Base-by-base conservation (phyloP, 53 echinoderm and acorn worm species). In the Mesocentrotus franciscanus region DNA sequence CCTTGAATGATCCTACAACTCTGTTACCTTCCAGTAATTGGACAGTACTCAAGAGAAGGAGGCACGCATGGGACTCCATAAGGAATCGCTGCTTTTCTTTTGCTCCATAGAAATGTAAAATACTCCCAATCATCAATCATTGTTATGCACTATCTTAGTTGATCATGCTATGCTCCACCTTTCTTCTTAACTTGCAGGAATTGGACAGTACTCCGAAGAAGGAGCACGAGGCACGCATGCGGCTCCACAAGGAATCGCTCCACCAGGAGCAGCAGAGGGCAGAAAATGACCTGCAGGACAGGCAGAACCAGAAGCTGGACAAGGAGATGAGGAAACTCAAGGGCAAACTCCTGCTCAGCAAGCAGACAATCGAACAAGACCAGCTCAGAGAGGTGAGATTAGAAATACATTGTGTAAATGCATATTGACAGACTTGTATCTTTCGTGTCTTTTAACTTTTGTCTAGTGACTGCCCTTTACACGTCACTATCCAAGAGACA, bases 311-410 rank as follows among this genome's bases (percentile, higher is more conserved):
- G 35, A 83, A 92, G 95, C 96, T 98, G 2, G 98, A 98, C 42
- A 95, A 92, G 59, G 97, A 97, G 95, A 83, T 99, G 60, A 96
- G 99, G 78, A 98, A 97, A 95, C 96, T 97, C 78, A 98, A 98
- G 64, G 97, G 97, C 20, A 96, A 97, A 20, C 91, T 97, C 70
- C 56, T 97, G 2, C 90, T 98, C 83, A 95, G 95, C 84, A 98
- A 95, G 64, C 99, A 99, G 79, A 96, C 98, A 33, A 94, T 96
- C 83, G 97, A 98, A 60, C 99, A 99, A 79, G 99, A 99, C 71
- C 98, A 99, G 91, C 96, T 98, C 56, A 96, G 99, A 94, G 99
- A 99, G 98, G 99, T 99, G 93, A 89, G 95, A 57, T 36, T 42
- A 90, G 8, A 49, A 49, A 49, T 49, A 6, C 49, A 49, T 49